Base-by-base conservation (phyloP, 2,113 vertebrate genomes). In the Dissostichus mawsoni region DNA sequence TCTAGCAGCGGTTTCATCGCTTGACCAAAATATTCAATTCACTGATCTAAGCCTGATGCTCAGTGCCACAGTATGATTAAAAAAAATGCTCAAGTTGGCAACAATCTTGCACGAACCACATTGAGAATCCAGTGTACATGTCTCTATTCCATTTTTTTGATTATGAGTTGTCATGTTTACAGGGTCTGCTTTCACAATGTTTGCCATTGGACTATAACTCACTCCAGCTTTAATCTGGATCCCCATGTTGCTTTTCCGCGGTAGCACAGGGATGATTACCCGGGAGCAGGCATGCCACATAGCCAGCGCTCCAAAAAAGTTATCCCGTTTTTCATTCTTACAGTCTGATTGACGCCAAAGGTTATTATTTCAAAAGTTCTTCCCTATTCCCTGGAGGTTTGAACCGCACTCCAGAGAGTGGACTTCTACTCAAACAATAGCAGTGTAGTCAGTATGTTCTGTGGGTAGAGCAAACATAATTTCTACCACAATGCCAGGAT, bases 401-500 rank as follows among this genome's bases (percentile, higher is more conserved):
- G 69, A 82, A 74, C 68, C 56, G 7, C 88, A 78, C 62, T 77
- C 69, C 14, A 33, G 73, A 81, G 81, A 63, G 75, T 58, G 83
- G 70, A 81, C 85, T 81, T 80, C 70, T 59, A 76, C 71, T 82
- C 59, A 64, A 72, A 92, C 91, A 91, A 93, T 85, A 87, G 86
- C 80, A 67, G 77, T 33, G 84, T 71, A 76, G 82, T 76, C 77
- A 70, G 82, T 82, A 23, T 92, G 81, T 71, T 68, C 63, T 80
- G 75, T 77, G 88, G 90, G 86, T 69, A 91, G 81, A 92, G 88
- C 84, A 88, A 90, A 90, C 80, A 85, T 81, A 5, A 78, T 45
- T 82, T 87, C 69, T 82, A 66, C 87, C 85, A 93, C 92, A 92
- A 90, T 92, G 90, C 90, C 92, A 92, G 89, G 85, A 93, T 94